Evolutionary conservation across 2,113 vertebrate species (phyloP).

Genomic region (Pygoscelis adeliae): DNA sequence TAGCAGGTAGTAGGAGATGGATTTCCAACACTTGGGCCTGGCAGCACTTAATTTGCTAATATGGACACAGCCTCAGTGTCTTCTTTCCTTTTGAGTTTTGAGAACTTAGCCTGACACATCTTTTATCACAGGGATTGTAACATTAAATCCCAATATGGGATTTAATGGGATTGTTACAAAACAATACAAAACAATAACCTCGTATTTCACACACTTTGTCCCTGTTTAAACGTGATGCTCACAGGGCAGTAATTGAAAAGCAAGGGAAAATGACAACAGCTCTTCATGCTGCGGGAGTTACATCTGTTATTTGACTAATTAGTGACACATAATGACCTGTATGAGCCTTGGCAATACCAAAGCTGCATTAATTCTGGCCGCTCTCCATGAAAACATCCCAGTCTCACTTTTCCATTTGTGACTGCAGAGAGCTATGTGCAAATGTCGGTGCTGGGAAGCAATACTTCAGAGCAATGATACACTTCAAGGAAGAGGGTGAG

Average conservation of each 20-base stretch:
- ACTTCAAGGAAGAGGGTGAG: not conserved
- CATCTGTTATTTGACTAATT: conserved; percentile 2
- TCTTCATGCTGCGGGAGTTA: not conserved
- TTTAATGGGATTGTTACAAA: no score
- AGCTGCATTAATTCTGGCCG: not conserved
- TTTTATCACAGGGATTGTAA: not conserved
- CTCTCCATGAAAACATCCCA: not conserved
- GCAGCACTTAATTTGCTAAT: not conserved
- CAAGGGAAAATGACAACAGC: not conserved
- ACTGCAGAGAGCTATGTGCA: not conserved
- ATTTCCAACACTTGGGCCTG: not conserved
- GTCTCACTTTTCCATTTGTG: not conserved
- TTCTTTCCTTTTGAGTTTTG: not conserved
- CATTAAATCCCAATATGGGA: no score
- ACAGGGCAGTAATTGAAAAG: not conserved
- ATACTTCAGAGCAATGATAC: not conserved
- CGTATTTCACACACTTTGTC: not conserved
- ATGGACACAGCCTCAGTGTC: not conserved
- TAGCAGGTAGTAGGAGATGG: not conserved
- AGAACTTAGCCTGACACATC: accelerated
- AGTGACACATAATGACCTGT: not conserved
- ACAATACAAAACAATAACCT: not conserved
- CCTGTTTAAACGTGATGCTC: not conserved
- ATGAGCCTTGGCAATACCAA: not conserved
- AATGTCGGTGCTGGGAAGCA: not conserved